A percentile compares a stretch with the other conserved stretches of the same genome.
Evolutionary conservation across 2,797 vertebrate genomes (phyloP).

Genomic region (Phalloptychus januarius): DNA sequence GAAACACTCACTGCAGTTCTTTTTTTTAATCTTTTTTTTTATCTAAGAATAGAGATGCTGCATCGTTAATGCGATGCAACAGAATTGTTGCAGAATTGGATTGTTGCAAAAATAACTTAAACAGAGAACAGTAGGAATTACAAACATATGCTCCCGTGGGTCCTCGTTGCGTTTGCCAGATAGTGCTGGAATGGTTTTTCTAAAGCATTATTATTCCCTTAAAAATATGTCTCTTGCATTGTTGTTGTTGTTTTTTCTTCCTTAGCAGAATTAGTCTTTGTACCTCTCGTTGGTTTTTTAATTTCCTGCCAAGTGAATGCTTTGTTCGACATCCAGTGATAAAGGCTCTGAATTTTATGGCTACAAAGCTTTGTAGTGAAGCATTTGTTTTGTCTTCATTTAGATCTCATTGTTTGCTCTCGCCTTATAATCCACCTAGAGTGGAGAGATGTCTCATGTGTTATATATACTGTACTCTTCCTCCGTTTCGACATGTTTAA

Average conservation of each 20-base stretch:
- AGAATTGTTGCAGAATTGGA: slow-evolving; percentile 79
- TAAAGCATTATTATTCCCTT: slow-evolving; percentile 83
- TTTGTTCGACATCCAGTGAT: slow-evolving; percentile 84
- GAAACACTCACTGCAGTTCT: slow-evolving; percentile 67
- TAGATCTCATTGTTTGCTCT: slow-evolving; percentile 77
- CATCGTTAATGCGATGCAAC: slow-evolving; percentile 77
- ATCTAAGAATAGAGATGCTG: slow-evolving; percentile 80
- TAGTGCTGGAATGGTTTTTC: slow-evolving; percentile 83
- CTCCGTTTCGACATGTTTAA: slow-evolving; percentile 48
- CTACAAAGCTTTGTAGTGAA: slow-evolving; percentile 81
- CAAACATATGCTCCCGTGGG: slow-evolving; percentile 83
- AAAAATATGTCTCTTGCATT: slow-evolving; percentile 83
- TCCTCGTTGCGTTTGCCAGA: slow-evolving; percentile 77
- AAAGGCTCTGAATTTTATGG: slow-evolving; percentile 79
- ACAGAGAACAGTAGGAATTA: slow-evolving; percentile 82
- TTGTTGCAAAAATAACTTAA: slow-evolving; percentile 82
- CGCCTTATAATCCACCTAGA: slow-evolving; percentile 66
- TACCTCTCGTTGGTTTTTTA: slow-evolving; percentile 81
- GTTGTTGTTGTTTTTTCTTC: slow-evolving; percentile 77
- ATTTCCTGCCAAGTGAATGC: slow-evolving; percentile 82
- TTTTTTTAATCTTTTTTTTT: slow-evolving; percentile 36
- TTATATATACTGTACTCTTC: slow-evolving; percentile 62
- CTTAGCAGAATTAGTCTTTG: slow-evolving; percentile 81
- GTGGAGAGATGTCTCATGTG: slow-evolving; percentile 51
- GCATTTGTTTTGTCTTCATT: slow-evolving; percentile 81